Base-by-base conservation (phyloP, 1,140 invertebrate genomes). In the Goniozus legneri region DNA sequence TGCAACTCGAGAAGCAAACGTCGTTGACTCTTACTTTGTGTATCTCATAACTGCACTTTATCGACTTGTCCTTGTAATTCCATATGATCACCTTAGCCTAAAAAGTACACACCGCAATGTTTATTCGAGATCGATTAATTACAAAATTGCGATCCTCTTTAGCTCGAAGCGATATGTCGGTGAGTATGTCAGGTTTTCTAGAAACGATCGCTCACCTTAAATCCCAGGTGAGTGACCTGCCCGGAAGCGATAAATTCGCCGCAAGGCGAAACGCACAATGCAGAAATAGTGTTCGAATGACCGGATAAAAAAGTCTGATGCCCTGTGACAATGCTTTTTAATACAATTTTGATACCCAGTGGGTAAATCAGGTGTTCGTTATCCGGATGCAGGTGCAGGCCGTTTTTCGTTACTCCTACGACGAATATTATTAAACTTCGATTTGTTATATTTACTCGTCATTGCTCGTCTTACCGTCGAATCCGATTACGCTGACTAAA, bases 221-320 rank as follows among this genome's bases (percentile, higher is more conserved):
- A 95, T 4, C 92, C 92, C 66, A 92, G 89, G 60, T 93, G 85
- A 63, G 89, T 95, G 8, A 89, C 82, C 72, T 95, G 91, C 0
- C 93, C 92, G 8, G 91, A 92, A 15, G 89, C 92, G 24, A 96
- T 73, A 58, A 84, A 91, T 19, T 83, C 83, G 31, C 92, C 92
- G 51, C 80, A 79, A 2, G 80, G 79, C 33, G 92, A 94, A 6
- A 95, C 62, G 43, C 85, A 84, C 10, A 97, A 71, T 21, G 89
- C 83, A 0, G 91, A 88, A 27, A 97, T 86, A 34, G 83, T 81
- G 73, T 94, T 91, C 0, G 85, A 86, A 62, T 95, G 92, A 0
- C 91, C 91, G 32, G 82, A 81, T 20, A 95, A 77, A 65, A 93
- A 92, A 34, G 75, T 66, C 70, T 92, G 90, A 55, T 83, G 79